phyloP scores from a whole-genome alignment of 2,888 invertebrate genomes.

The Urechis unicinctus region DNA sequence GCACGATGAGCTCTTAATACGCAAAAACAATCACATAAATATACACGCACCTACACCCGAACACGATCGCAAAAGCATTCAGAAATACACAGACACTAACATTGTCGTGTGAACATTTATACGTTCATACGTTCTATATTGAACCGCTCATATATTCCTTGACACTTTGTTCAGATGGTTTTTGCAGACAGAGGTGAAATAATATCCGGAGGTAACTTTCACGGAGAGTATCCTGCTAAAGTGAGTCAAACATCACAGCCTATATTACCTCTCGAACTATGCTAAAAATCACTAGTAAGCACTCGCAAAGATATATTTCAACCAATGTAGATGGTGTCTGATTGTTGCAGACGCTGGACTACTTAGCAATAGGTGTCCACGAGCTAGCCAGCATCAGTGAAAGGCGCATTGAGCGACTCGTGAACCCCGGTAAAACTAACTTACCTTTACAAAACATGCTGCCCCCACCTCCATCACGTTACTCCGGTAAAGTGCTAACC shows the following conservation, averaged over 20 bases:
- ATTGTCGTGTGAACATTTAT: too few species aligned
- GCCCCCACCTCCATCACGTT: too few species aligned
- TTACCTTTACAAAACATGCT: not conserved
- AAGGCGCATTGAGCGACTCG: conserved; percentile 59
- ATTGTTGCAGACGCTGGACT: conserved; percentile 56
- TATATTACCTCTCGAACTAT: too few species aligned
- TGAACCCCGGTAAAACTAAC: conserved; percentile 56
- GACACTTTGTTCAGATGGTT: conserved; percentile 39
- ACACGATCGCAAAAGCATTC: not conserved
- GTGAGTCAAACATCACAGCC: conserved; percentile 37
- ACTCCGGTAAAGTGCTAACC: too few species aligned
- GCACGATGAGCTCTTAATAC: too few species aligned
- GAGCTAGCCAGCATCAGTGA: conserved; percentile 65
- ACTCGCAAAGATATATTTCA: not conserved
- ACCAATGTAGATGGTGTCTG: not conserved
- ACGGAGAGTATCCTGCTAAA: conserved; percentile 67
- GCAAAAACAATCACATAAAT: too few species aligned
- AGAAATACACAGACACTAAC: too few species aligned
- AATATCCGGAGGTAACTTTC: conserved; percentile 65
- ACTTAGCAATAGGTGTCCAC: conserved; percentile 61
- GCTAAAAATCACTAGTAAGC: too few species aligned
- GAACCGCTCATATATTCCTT: too few species aligned
- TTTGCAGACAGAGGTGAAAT: conserved; percentile 56
- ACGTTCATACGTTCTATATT: too few species aligned
- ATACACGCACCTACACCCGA: too few species aligned